phyloP scores from a whole-genome alignment of 2,797 vertebrate genomes.

The Diceros bicornis region DNA sequence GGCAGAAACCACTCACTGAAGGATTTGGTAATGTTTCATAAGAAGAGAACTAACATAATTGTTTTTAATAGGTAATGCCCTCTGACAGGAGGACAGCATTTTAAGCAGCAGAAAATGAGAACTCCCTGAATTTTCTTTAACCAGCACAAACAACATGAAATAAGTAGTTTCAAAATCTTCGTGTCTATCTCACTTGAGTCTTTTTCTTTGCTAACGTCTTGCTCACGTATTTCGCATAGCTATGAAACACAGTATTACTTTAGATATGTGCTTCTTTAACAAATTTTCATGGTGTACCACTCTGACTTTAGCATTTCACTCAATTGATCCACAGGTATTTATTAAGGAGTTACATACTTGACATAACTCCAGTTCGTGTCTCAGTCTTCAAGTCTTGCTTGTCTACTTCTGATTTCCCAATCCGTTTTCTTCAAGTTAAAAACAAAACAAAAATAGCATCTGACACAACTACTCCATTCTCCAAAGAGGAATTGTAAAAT shows the following conservation, averaged over 20 bases:
- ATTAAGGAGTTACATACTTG: slow-evolving; percentile 23
- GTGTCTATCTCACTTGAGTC: neutral
- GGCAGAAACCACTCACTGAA: neutral
- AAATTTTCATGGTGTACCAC: neutral
- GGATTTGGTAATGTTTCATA: neutral
- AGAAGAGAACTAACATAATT: neutral
- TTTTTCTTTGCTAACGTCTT: neutral
- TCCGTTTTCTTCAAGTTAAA: slow-evolving; percentile 18
- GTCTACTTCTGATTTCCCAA: neutral
- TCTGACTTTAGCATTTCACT: neutral
- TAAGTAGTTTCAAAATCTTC: slow-evolving; percentile 11
- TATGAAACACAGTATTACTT: neutral
- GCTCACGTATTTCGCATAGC: neutral
- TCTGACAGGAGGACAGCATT: neutral
- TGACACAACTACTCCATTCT: neutral
- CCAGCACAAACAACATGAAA: neutral
- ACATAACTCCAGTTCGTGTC: neutral
- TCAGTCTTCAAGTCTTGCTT: neutral
- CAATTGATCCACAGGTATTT: neutral
- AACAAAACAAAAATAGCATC: neutral
- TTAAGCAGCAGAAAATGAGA: neutral
- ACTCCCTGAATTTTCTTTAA: neutral
- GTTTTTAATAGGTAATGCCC: neutral
- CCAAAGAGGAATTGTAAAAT: neutral
- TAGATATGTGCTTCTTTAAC: neutral